phyloP scores from a whole-genome alignment of 2,797 vertebrate genomes.

The Stomatorhinus walkeri region DNA sequence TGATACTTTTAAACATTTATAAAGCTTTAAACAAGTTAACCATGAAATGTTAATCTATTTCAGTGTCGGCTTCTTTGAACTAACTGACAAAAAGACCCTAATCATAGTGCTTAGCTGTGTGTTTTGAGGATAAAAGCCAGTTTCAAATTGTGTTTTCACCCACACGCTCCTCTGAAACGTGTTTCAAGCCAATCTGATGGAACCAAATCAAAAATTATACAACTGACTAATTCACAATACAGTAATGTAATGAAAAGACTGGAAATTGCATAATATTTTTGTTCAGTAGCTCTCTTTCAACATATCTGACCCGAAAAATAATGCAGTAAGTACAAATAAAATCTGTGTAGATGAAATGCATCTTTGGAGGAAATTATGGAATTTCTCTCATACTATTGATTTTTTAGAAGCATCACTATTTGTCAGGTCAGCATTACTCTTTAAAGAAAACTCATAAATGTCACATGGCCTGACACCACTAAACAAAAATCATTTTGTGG shows the following conservation, averaged over 20 bases:
- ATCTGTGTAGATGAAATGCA: neutral
- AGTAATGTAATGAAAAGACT: neutral
- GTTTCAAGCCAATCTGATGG: constrained; percentile 1
- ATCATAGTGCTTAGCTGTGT: constrained; percentile 7
- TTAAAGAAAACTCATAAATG: neutral
- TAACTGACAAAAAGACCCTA: constrained; percentile 12
- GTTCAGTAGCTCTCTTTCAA: neutral
- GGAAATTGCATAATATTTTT: neutral
- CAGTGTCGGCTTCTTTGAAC: neutral
- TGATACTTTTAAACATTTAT: neutral
- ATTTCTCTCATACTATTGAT: neutral
- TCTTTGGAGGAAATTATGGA: neutral
- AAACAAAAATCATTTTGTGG: neutral
- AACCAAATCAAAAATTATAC: constrained; percentile 2
- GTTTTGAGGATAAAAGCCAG: constrained; percentile 9
- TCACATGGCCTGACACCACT: neutral
- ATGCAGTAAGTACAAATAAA: neutral
- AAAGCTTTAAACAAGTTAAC: neutral
- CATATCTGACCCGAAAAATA: neutral
- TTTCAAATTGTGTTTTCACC: constrained; percentile 12
- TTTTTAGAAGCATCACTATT: neutral
- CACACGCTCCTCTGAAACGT: neutral
- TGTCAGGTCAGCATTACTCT: neutral
- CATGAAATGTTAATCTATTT: constrained; percentile 2
- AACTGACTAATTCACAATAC: constrained; percentile 10